Conservation (phyloP, 2,113 vertebrate genomes). For the Parotia lawesii region DNA sequence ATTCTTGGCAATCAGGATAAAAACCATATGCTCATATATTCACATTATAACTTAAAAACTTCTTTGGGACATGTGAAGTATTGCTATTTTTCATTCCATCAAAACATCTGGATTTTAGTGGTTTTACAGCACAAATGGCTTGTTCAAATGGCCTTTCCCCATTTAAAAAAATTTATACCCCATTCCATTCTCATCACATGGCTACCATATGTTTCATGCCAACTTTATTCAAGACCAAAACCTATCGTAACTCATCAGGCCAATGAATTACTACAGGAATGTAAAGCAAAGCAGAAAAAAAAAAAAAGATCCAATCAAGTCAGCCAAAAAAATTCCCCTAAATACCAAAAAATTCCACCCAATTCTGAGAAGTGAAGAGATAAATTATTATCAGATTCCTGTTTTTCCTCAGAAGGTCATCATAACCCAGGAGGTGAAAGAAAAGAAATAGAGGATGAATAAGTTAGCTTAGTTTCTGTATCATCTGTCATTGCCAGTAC, state of each 20-base stretch:
- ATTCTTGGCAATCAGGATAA: not conserved
- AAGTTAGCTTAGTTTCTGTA: not conserved
- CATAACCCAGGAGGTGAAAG: not conserved
- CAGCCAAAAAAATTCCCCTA: not conserved
- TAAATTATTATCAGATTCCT: not conserved
- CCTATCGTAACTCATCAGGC: constrained; percentile 16
- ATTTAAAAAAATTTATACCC: constrained; percentile 38
- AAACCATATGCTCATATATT: not conserved
- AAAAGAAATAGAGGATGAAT: not conserved
- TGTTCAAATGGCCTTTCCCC: constrained; percentile 28
- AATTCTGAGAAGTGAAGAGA: not conserved
- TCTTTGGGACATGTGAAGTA: not conserved
- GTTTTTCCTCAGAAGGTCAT: not conserved
- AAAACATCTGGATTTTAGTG: constrained; percentile 61
- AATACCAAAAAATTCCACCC: not conserved
- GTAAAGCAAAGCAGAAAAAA: not conserved
- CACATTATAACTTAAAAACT: not conserved
- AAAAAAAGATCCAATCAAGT: not conserved
- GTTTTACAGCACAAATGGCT: constrained; percentile 37
- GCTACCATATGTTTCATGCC: constrained; percentile 38
- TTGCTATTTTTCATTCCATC: constrained; percentile 24
- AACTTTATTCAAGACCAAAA: constrained; percentile 41
- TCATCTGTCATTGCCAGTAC: not conserved
- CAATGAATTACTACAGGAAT: constrained; percentile 10
- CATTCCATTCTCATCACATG: constrained; percentile 48